A percentile compares a stretch with the other conserved stretches of the same genome.
These are phyloP conservation scores for Oryzias woworae DNA, from an alignment of 2,113 vertebrate genomes.

Conservation along the genomic window DNA sequence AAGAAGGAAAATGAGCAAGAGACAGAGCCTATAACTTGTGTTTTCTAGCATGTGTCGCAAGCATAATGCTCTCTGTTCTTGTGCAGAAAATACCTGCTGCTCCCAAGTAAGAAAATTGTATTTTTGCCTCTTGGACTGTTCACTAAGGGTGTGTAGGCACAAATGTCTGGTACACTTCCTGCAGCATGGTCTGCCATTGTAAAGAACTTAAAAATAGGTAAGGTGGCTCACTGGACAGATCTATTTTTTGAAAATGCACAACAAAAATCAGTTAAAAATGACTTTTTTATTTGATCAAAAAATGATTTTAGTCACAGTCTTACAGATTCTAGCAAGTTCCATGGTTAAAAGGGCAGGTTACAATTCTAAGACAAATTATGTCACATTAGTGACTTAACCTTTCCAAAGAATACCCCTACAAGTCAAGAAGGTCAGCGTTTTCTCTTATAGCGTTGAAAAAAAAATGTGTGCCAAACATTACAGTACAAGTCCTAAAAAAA, in stretches of 20 bases:
- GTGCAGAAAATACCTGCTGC: slow-evolving; percentile 18
- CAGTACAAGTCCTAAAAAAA: not conserved
- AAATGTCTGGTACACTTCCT: slow-evolving; percentile 17
- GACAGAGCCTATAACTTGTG: slow-evolving; percentile 19
- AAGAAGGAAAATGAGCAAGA: slow-evolving; percentile 37
- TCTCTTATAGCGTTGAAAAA: not conserved
- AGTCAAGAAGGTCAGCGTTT: slow-evolving; percentile 35
- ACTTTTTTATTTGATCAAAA: slow-evolving; percentile 20
- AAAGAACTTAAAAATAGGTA: slow-evolving; percentile 25
- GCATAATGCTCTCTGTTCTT: slow-evolving; percentile 31
- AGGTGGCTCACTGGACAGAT: not conserved
- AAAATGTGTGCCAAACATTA: too few species aligned
- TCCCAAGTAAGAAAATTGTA: slow-evolving; percentile 12
- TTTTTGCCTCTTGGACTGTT: slow-evolving; percentile 35
- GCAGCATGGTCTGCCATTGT: slow-evolving; percentile 15
- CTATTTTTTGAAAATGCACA: too few species aligned
- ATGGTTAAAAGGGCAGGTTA: slow-evolving; percentile 47
- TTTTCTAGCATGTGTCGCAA: slow-evolving; percentile 30
- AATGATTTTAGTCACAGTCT: slow-evolving; percentile 21
- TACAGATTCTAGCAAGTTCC: slow-evolving; percentile 26
- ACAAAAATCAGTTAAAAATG: slow-evolving; percentile 15
- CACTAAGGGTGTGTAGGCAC: slow-evolving; percentile 20
- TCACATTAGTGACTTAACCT: slow-evolving; percentile 60
- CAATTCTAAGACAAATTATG: slow-evolving; percentile 32
- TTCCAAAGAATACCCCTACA: slow-evolving; percentile 71